Conservation (phyloP, 2,113 vertebrate species). For the Pseudopodoces humilis region DNA sequence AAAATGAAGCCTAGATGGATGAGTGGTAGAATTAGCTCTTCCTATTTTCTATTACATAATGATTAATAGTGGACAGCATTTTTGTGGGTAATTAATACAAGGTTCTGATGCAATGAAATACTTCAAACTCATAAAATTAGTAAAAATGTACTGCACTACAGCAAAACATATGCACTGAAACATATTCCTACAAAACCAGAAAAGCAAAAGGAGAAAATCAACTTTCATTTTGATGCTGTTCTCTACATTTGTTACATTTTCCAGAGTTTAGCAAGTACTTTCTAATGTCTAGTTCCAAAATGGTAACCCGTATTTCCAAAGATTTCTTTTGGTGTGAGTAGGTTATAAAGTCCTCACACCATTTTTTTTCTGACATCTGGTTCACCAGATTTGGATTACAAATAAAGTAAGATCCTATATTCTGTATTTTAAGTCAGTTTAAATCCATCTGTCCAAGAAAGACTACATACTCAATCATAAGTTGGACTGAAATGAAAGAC, state of each 20-base stretch:
- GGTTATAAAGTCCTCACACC: background rate
- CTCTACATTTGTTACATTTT: background rate
- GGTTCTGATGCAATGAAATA: background rate
- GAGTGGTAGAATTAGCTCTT: background rate
- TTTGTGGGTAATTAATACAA: background rate
- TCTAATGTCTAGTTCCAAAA: background rate
- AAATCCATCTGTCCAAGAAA: background rate
- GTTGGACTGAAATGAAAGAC: background rate
- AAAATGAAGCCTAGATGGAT: background rate
- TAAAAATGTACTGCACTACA: background rate
- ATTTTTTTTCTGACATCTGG: background rate
- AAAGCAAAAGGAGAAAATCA: background rate
- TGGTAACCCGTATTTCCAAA: background rate
- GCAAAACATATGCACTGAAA: background rate
- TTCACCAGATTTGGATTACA: background rate
- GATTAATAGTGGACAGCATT: background rate
- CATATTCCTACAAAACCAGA: background rate
- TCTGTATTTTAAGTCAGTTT: background rate
- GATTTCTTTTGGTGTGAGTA: background rate
- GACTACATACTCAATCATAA: background rate
- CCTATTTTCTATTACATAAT: background rate
- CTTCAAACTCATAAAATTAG: background rate
- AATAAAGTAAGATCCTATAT: background rate
- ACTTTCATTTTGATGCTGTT: background rate
- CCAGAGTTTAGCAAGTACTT: background rate